Conservation (phyloP, 2,113 vertebrate species). For the Hippopotamus amphibius region DNA sequence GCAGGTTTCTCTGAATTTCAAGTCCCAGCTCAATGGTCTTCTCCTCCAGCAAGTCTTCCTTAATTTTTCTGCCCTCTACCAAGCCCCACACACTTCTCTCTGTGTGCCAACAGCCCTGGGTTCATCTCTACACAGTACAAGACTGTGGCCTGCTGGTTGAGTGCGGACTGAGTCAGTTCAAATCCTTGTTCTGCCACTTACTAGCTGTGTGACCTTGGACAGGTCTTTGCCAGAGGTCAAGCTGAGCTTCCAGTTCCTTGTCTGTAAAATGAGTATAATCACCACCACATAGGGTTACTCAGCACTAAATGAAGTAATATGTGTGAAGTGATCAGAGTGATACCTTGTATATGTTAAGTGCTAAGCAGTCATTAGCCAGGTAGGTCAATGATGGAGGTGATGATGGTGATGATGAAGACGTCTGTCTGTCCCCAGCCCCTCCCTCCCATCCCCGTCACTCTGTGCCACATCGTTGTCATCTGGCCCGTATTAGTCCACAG, state of each 20-base stretch:
- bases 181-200: not conserved
- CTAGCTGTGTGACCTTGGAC: not conserved
- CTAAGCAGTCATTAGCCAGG: too few species aligned
- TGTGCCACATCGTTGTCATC: not conserved
- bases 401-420: not conserved
- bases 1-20: not conserved
- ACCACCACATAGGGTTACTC: not conserved
- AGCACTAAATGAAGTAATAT: not conserved
- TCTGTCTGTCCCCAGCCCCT: not conserved
- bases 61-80: not conserved
- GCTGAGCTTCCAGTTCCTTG: not conserved
- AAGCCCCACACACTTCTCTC: not conserved
- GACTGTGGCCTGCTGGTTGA: not conserved
- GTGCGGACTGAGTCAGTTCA: not conserved
- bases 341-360: not conserved
- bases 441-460: not conserved
- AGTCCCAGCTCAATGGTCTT: not conserved
- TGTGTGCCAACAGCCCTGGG: not conserved
- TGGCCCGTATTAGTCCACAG: accelerated
- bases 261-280: not conserved
- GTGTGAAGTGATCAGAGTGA: not conserved
- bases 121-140: not conserved
- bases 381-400: not conserved
- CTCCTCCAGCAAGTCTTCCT: not conserved
- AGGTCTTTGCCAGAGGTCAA: not conserved